A percentile compares a stretch with the other conserved stretches of the same genome.
phyloP scores from a whole-genome alignment of 2,797 vertebrate genomes.

The Cirrhinus mrigala region DNA sequence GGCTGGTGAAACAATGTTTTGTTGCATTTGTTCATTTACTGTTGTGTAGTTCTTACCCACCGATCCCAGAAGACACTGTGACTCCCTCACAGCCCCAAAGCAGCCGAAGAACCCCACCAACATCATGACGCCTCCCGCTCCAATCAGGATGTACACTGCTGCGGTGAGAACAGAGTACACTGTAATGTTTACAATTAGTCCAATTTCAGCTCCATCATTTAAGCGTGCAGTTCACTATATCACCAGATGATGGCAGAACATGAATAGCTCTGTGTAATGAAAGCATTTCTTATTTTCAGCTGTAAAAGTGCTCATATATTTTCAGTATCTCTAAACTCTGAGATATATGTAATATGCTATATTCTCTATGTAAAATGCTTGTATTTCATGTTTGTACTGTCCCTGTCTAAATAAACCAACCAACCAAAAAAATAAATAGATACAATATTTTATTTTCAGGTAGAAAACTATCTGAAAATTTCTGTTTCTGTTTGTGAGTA shows the following conservation, averaged over 20 bases:
- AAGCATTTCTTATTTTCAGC: conserved; percentile 13
- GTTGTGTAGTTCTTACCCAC: conserved; percentile 79
- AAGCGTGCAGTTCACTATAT: conserved; percentile 60
- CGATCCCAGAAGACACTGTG: conserved; percentile 93
- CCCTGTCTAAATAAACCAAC: no score
- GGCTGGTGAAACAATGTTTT: conserved; percentile 1
- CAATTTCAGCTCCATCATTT: no score
- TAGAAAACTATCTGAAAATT: not conserved
- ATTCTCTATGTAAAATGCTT: not conserved
- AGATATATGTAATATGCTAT: not conserved
- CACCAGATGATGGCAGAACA: conserved; percentile 68
- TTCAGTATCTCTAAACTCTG: not conserved
- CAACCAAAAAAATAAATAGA: no score
- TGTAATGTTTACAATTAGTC: not conserved
- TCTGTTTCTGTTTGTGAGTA: not conserved
- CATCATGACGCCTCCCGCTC: conserved; percentile 91
- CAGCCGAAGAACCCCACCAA: conserved; percentile 96
- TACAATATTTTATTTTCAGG: not conserved
- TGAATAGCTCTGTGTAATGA: not conserved
- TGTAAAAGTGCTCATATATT: not conserved
- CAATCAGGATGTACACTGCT: conserved; percentile 94
- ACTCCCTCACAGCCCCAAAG: conserved; percentile 93
- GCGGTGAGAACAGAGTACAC: conserved; percentile 55
- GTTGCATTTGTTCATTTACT: not conserved
- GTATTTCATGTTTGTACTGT: not conserved